These are phyloP conservation scores for Epinephelus cyanopodus DNA, from an alignment of 2,113 vertebrate species.

Conservation along the genomic window DNA sequence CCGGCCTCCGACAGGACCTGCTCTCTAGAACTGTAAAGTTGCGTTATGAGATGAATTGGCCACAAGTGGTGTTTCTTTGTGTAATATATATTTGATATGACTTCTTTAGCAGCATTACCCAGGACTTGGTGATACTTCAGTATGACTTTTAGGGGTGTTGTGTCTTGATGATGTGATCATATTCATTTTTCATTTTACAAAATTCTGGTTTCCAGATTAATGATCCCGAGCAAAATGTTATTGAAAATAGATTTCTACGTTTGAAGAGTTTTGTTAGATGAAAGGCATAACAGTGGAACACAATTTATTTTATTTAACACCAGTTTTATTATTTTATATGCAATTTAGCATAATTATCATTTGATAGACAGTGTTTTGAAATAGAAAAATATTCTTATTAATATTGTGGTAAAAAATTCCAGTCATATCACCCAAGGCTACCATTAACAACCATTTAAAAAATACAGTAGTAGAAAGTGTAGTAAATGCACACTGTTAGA, in stretches of 20 bases:
- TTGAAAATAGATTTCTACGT: too few species aligned
- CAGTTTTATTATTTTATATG: background rate
- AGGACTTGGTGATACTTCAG: background rate
- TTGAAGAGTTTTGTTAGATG: background rate
- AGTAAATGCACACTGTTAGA: too few species aligned
- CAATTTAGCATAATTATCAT: background rate
- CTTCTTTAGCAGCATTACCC: background rate
- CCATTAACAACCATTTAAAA: background rate
- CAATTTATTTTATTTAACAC: background rate
- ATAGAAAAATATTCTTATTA: background rate
- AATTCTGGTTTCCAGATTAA: background rate
- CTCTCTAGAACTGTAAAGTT: slow-evolving; percentile 22
- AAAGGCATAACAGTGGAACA: too few species aligned
- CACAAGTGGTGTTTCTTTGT: background rate
- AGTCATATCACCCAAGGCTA: background rate
- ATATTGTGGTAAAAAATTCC: background rate
- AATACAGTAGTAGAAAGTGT: background rate
- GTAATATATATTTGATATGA: background rate
- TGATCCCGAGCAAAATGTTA: background rate
- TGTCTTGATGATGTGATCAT: background rate
- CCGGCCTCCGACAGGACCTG: slow-evolving; percentile 41
- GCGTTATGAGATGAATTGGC: slow-evolving; percentile 14
- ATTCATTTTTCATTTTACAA: background rate
- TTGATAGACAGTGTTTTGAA: background rate
- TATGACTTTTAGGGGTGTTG: background rate